A percentile compares a stretch with the other conserved stretches of the same genome.
Evolutionary conservation across 2,888 invertebrate genomes (phyloP).

Genomic region (Cantharis nigra): DNA sequence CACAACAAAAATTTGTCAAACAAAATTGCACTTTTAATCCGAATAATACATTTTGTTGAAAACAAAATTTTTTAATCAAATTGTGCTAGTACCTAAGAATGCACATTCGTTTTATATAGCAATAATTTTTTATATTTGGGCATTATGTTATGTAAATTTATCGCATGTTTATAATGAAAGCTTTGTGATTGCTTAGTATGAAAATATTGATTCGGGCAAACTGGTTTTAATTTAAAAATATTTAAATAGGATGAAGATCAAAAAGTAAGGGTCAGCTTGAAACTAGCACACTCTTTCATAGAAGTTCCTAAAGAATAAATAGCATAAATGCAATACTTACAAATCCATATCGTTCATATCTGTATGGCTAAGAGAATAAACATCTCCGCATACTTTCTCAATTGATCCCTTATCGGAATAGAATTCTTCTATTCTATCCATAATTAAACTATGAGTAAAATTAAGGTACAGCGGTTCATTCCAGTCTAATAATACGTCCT

Average conservation of each 20-base stretch:
- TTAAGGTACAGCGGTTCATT: constrained; percentile 81
- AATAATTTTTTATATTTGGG: not conserved
- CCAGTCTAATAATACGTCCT: constrained; percentile 81
- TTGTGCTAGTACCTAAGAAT: not conserved
- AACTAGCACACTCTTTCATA: not conserved
- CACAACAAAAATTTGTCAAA: too few relatives aligned
- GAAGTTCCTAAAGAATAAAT: not conserved
- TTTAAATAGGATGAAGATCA: not conserved
- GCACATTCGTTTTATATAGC: not conserved
- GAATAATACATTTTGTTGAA: too few relatives aligned
- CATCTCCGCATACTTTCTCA: constrained; percentile 80
- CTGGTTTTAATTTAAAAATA: not conserved
- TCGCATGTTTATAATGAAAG: not conserved
- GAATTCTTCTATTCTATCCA: constrained; percentile 76
- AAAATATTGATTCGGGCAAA: not conserved
- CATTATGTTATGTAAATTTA: not conserved
- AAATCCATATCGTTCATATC: constrained; percentile 63
- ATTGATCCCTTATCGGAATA: constrained; percentile 65
- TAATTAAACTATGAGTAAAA: constrained; percentile 82
- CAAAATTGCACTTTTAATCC: too few relatives aligned
- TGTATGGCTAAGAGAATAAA: constrained; percentile 73
- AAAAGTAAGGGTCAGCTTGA: not conserved
- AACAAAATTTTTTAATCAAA: not conserved
- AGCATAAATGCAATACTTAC: constrained; percentile 54
- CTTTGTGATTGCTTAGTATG: not conserved